Evolutionary conservation across 2,113 vertebrate genomes (phyloP), one percentile per base, ranked within the genome.

Genomic region (Lucifuga dentata): DNA sequence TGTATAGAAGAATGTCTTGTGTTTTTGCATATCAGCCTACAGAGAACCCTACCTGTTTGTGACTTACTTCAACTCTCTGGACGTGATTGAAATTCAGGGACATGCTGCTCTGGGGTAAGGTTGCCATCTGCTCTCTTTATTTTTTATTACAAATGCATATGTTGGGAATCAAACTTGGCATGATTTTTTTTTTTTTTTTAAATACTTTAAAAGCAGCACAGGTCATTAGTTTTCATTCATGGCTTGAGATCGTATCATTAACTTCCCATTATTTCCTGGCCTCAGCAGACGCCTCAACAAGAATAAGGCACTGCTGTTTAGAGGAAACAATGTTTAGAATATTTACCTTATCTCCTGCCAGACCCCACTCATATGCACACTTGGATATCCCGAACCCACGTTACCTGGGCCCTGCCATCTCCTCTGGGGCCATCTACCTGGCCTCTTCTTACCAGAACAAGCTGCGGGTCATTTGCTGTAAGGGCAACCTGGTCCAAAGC

Each of bases 401-500:
- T 23, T 96, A 98, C 83, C 93, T 99, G 20, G 98, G 98, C 77
- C 98, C 98, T 1, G 97, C 97, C 8, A 98, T 99, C 85, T 99
- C 98, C 52, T 96, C 96, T 0, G 97, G 98, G 20, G 98, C 97
- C 0, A 96, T 99, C 78, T 99, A 99, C 89, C 77, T 99, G 92
- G 97, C 97, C 3, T 99, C 98, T 2, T 98, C 97, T 23, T 99
- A 97, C 86, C 98, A 99, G 88, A 98, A 99, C 87, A 99, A 99
- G 81, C 78, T 99, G 46, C 88, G 98, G 61, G 95, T 99, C 67
- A 98, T 99, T 68, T 99, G 98, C 92, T 99, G 98, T 83, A 99
- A 99, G 71, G 98, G 98, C 60, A 99, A 99, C 74, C 92, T 99
- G n/a, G 93, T 95, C 60, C 97, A 98, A 80, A 95, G 95, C 66